phyloP scores from a whole-genome alignment of 2,113 vertebrate species.

The Trematomus loennbergii region DNA sequence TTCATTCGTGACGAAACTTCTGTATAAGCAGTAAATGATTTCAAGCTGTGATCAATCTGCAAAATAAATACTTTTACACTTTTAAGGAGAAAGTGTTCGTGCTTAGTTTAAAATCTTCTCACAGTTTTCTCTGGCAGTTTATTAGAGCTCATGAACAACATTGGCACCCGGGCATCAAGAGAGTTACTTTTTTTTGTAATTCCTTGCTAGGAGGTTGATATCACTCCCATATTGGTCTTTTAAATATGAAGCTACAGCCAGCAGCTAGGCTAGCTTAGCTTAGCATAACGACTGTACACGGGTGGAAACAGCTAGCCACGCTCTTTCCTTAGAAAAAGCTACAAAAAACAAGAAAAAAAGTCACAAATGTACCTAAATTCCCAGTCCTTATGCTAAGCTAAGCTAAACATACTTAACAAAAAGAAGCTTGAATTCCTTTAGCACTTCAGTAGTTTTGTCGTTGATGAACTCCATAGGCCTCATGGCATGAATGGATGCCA shows the following conservation, averaged over 20 bases:
- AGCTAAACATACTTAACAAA: background rate
- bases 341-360: background rate
- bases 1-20: background rate
- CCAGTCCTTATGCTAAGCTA: background rate
- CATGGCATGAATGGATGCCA: constrained; percentile 14
- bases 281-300: background rate
- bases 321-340: background rate
- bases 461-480: background rate
- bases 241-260: background rate
- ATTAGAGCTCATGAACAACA: background rate
- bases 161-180: background rate
- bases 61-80: background rate
- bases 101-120: constrained; percentile 2
- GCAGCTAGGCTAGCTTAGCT: background rate
- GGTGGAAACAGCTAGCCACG: background rate
- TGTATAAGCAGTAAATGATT: background rate
- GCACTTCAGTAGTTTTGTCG: background rate
- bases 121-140: background rate
- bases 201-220: no score
- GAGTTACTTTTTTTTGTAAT: background rate
- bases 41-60: background rate
- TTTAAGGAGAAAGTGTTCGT: background rate
- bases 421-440: background rate
- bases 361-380: background rate
- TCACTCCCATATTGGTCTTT: no score